These are phyloP conservation scores for Eristalinus aeneus DNA, from an alignment of 2,888 invertebrate species.

Conservation along the genomic window DNA sequence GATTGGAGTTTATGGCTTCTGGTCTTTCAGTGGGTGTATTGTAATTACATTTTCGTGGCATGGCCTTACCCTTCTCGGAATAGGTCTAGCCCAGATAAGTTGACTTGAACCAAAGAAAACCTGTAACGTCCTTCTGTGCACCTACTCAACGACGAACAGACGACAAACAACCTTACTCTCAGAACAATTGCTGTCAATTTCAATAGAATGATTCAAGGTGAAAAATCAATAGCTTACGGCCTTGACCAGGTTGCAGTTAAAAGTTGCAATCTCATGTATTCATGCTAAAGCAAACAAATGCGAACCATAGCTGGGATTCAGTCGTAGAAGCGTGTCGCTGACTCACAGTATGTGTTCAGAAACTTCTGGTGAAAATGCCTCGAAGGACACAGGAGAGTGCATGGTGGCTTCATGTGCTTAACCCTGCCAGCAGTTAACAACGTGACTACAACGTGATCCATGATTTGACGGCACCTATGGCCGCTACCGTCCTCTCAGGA, in stretches of 20 bases:
- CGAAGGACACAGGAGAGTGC: neutral
- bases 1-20: neutral
- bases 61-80: too few relatives aligned
- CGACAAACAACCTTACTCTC: neutral
- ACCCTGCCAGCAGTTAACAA: neutral
- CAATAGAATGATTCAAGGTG: neutral
- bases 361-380: neutral
- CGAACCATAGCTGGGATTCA: neutral
- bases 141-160: too few relatives aligned
- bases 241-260: neutral
- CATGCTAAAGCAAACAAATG: neutral
- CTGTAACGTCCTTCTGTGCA: too few relatives aligned
- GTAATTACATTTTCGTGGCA: neutral
- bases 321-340: neutral
- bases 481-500: neutral
- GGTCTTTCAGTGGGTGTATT: neutral
- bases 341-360: neutral
- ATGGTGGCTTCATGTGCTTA: neutral
- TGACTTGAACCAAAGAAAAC: too few relatives aligned
- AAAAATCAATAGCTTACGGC: neutral
- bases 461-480: neutral
- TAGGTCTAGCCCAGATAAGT: too few relatives aligned
- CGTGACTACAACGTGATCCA: constrained; percentile 17
- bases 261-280: neutral
- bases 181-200: too few relatives aligned